A percentile compares a stretch with the other conserved stretches of the same genome.
Evolutionary conservation across 2,888 invertebrate genomes (phyloP).

Genomic region (Caenorhabditis sp.): DNA sequence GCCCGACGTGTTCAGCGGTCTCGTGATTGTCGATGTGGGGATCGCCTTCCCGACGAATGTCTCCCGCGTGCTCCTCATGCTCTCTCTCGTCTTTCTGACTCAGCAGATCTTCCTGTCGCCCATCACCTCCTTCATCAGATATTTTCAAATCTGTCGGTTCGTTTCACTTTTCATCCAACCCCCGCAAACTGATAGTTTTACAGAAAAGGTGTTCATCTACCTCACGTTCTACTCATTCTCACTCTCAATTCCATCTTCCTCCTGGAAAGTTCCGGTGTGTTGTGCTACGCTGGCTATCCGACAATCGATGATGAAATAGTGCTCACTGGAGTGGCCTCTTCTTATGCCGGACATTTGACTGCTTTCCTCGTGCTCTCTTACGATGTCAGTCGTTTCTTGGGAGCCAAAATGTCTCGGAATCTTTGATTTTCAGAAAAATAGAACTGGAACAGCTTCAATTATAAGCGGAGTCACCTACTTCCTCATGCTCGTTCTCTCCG

Average conservation of each 20-base stretch:
- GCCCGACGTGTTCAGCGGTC: neutral
- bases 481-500: slow-evolving; percentile 6
- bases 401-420: neutral
- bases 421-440: slow-evolving; percentile 13
- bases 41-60: neutral
- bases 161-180: neutral
- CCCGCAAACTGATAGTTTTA: neutral
- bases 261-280: slow-evolving; percentile 4
- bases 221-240: slow-evolving; percentile 5
- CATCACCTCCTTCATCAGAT: slow-evolving; percentile 17
- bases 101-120: slow-evolving; percentile 29
- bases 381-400: slow-evolving; percentile 8
- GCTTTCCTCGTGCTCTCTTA: slow-evolving; percentile 25
- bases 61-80: slow-evolving; percentile 3
- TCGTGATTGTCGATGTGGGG: slow-evolving; percentile 29
- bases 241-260: slow-evolving; percentile 3
- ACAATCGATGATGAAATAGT: slow-evolving; percentile 6
- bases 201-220: slow-evolving; percentile 30
- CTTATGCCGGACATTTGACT: slow-evolving; percentile 15
- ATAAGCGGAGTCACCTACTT: slow-evolving; percentile 19
- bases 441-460: neutral
- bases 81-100: slow-evolving; percentile 10
- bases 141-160: slow-evolving; percentile 29
- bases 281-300: slow-evolving; percentile 21
- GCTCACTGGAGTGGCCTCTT: slow-evolving; percentile 11